Conservation (phyloP, 92 coral and sea anemone species). For the Palythoa caribaeorum region DNA sequence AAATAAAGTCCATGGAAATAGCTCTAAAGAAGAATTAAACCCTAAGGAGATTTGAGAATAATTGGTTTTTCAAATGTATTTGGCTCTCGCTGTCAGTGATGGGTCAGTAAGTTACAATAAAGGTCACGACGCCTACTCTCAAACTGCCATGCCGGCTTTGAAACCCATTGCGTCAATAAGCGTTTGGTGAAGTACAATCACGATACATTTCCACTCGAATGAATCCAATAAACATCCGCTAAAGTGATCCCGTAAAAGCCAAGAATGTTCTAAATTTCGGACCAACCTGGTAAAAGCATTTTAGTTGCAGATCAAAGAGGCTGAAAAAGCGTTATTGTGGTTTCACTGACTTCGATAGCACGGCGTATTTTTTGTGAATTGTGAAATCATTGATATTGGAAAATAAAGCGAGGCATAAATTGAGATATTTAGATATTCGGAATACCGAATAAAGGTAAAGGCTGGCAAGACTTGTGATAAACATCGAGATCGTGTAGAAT, state of each 20-base stretch:
- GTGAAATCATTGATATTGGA: background rate
- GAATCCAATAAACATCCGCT: constrained; percentile 4
- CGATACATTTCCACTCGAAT: constrained; percentile 41
- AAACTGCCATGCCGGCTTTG: constrained; percentile 47
- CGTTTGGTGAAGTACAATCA: constrained; percentile 7
- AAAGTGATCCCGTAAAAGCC: background rate
- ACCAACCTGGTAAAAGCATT: background rate
- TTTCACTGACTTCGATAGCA: no score
- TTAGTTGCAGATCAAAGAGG: background rate
- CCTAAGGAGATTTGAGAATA: constrained; percentile 78
- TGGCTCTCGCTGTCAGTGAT: constrained; percentile 30
- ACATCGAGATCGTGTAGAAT: background rate
- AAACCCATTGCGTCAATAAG: constrained; percentile 28
- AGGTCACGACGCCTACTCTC: constrained; percentile 56
- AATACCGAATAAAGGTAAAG: constrained; percentile 7
- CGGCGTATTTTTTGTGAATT: background rate
- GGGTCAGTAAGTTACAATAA: constrained; percentile 56
- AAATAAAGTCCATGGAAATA: constrained; percentile 92
- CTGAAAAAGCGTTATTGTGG: background rate
- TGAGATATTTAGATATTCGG: background rate
- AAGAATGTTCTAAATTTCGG: background rate
- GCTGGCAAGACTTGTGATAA: background rate
- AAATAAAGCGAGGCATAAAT: background rate
- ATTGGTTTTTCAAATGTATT: constrained; percentile 83
- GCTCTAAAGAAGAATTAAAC: constrained; percentile 82